Base-by-base conservation (phyloP, 2,888 invertebrate species). In the Scaptomyza flava region DNA sequence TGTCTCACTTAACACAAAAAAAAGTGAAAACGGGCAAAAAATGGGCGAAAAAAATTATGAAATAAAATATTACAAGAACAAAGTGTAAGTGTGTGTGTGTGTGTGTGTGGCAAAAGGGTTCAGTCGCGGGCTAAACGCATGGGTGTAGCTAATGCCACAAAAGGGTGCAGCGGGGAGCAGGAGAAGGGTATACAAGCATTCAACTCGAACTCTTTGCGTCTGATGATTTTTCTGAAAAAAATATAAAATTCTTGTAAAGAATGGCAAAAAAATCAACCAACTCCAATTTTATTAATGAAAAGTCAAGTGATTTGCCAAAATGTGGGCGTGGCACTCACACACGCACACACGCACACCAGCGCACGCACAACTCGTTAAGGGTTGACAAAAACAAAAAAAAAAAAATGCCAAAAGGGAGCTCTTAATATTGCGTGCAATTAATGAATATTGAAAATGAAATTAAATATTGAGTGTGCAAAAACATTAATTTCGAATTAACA, bases 221-320 rank as follows among this genome's bases (percentile, higher is more conserved):
- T 61, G 54, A 27, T 51, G 66, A 51, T 59, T 17, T 71, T 65
- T 71, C 57, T 59, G 53, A 51, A 36, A 53, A 46, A 43, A 41
- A 64, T 17, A 17, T 17, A 17, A 61, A 52, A 33, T 14, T 38
- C 1, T 17, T 17, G 17, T 17, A 17, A 17, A 17, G 17, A 45
- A 51, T 33, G 47, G 27, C 23, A 11, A 17, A 63, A 70, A 1
- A 63, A 66, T 70, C 54, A 59, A 47, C 68, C 67, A 71, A 74
- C 73, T 83, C 72, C 83, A 83, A 82, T 79, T 82, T 83, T 83
- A 86, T 82, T 82, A 82, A 82, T 86, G 82, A 82, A 82, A 82
- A 82, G 81, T 82, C 82, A 82, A 82, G 82, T 82, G 82, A 82
- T 82, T 82, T 81, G 68, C 72, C 62, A 60, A 67, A 77, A 58